Evolutionary conservation across 2,888 invertebrate species (phyloP).

Genomic region (Machimus atricapillus): DNA sequence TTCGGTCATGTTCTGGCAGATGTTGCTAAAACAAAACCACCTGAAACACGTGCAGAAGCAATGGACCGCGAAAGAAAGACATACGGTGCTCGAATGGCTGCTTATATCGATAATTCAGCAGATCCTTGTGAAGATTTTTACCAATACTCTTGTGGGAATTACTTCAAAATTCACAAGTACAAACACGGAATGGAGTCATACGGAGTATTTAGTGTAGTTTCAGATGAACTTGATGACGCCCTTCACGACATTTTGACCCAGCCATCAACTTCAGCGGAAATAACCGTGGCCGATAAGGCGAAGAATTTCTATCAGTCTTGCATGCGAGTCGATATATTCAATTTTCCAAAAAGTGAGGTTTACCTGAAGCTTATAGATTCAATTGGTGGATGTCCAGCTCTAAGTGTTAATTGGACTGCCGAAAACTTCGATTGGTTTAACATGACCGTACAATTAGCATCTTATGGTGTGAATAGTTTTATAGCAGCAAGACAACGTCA

Average conservation of each 20-base stretch:
- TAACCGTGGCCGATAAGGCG: slow-evolving; percentile 66
- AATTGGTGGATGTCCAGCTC: slow-evolving; percentile 22
- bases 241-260: slow-evolving; percentile 38
- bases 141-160: slow-evolving; percentile 85
- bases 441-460: not conserved
- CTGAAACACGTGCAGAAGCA: slow-evolving; percentile 60
- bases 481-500: not conserved
- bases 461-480: slow-evolving; percentile 76
- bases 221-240: not conserved
- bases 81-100: slow-evolving; percentile 75
- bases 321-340: slow-evolving; percentile 16
- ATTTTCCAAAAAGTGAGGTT: not conserved
- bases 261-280: not conserved
- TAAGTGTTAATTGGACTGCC: slow-evolving; percentile 33
- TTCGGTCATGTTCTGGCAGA: not conserved
- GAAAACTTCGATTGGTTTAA: slow-evolving; percentile 48
- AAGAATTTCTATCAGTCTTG: slow-evolving; percentile 21
- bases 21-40: not conserved
- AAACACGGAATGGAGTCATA: not conserved
- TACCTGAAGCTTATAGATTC: slow-evolving; percentile 6
- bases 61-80: slow-evolving; percentile 66
- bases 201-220: not conserved
- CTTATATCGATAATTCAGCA: slow-evolving; percentile 75
- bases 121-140: slow-evolving; percentile 86
- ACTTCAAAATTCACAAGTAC: not conserved